These are phyloP conservation scores for Lontra canadensis DNA, from an alignment of 2,113 vertebrate species.

Conservation along the genomic window DNA sequence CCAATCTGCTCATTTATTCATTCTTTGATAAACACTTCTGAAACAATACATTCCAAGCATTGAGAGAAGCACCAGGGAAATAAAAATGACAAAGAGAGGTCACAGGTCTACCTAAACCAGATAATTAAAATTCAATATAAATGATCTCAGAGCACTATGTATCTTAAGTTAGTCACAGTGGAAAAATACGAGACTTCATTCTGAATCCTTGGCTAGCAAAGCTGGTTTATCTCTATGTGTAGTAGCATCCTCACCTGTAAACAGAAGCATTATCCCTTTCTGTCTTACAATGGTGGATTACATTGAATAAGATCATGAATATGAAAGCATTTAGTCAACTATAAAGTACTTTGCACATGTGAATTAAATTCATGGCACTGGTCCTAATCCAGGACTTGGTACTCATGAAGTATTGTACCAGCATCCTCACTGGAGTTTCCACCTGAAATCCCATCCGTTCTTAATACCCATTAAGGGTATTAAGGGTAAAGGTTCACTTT, in stretches of 20 bases:
- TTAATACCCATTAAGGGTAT: neutral
- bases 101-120: constrained; percentile 27
- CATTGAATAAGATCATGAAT: neutral
- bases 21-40: constrained; percentile 47
- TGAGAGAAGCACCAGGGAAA: constrained; percentile 31
- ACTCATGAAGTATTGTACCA: neutral
- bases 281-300: neutral
- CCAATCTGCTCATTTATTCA: neutral
- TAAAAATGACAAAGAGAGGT: constrained; percentile 32
- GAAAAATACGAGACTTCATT: neutral
- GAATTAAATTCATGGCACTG: neutral
- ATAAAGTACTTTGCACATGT: neutral
- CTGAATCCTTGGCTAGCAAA: neutral
- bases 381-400: neutral
- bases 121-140: constrained; percentile 47
- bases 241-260: neutral
- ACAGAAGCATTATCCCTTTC: neutral
- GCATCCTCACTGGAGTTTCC: neutral
- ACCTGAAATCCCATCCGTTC: neutral
- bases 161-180: constrained; percentile 12
- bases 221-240: neutral
- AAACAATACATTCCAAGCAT: neutral
- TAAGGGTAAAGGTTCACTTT: neutral
- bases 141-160: neutral
- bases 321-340: neutral